Percentiles rank a stretch among this genome's conserved stretches.
phyloP scores from a whole-genome alignment of 2,888 invertebrate species.

The Opisthograptis luteolata region DNA sequence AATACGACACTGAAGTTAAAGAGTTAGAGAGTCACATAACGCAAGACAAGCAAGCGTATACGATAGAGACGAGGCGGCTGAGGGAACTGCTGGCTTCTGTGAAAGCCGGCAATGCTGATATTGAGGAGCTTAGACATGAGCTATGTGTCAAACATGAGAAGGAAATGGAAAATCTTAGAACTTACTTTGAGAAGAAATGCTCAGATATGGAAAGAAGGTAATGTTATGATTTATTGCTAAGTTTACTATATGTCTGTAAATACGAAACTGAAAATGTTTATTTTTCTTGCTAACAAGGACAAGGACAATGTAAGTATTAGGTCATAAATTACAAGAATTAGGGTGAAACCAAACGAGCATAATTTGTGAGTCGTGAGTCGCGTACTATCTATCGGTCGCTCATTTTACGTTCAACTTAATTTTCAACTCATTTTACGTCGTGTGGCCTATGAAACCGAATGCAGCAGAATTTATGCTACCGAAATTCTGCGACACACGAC shows the following conservation, averaged over 20 bases:
- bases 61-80: constrained; percentile 79
- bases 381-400: no score
- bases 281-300: constrained; percentile 57
- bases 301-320: constrained; percentile 57
- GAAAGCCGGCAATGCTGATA: constrained; percentile 83
- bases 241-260: background rate
- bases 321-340: no score
- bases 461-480: no score
- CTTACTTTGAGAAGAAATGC: constrained; percentile 92
- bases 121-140: constrained; percentile 84
- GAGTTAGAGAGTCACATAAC: constrained; percentile 76
- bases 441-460: no score
- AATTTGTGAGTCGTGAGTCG: no score
- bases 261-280: constrained; percentile 3
- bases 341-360: no score
- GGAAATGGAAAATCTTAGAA: constrained; percentile 91
- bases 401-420: no score
- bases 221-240: background rate
- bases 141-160: constrained; percentile 87
- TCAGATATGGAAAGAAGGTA: constrained; percentile 91
- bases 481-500: no score
- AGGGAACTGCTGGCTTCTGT: constrained; percentile 83
- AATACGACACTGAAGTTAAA: constrained; percentile 68
- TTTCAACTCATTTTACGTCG: no score
- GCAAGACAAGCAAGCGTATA: constrained; percentile 83